Conservation (phyloP, 2,888 invertebrate genomes). For the Cinara cedri region DNA sequence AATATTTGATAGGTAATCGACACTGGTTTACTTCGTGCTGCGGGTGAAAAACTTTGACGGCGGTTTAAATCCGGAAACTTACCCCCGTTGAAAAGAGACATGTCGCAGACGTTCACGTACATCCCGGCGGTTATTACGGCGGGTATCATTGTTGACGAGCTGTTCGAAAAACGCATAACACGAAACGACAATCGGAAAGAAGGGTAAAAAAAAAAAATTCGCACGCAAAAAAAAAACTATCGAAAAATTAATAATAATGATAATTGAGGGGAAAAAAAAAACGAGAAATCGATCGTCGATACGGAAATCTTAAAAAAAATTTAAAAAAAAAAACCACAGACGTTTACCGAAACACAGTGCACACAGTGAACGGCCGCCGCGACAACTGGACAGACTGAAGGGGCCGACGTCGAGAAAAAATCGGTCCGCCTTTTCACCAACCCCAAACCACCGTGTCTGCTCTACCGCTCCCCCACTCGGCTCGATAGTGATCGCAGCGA, state of each 20-base stretch:
- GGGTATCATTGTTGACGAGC: neutral
- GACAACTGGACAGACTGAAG: constrained; percentile 44
- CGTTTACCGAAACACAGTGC: neutral
- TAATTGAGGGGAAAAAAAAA: neutral
- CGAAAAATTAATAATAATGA: neutral
- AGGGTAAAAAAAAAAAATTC: too few species aligned
- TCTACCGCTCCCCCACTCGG: constrained; percentile 9
- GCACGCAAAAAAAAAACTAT: too few species aligned
- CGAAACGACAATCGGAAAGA: neutral
- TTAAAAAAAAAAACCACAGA: too few species aligned
- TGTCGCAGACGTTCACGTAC: neutral
- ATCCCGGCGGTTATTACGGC: neutral
- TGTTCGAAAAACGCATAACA: constrained; percentile 11
- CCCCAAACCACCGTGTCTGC: constrained; percentile 41
- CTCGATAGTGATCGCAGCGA: neutral
- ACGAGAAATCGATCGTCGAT: neutral
- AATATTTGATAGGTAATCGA: too few species aligned
- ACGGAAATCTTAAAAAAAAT: neutral
- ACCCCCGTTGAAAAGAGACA: constrained; percentile 19
- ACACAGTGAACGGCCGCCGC: constrained; percentile 18
- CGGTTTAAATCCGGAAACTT: neutral
- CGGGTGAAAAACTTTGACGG: too few species aligned
- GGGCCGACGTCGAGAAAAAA: constrained; percentile 47
- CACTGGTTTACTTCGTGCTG: too few species aligned
- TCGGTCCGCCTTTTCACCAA: constrained; percentile 57